Evolutionary conservation across 2,113 vertebrate genomes (phyloP), one percentile per base, ranked within the genome.

Genomic region (Martes martes): DNA sequence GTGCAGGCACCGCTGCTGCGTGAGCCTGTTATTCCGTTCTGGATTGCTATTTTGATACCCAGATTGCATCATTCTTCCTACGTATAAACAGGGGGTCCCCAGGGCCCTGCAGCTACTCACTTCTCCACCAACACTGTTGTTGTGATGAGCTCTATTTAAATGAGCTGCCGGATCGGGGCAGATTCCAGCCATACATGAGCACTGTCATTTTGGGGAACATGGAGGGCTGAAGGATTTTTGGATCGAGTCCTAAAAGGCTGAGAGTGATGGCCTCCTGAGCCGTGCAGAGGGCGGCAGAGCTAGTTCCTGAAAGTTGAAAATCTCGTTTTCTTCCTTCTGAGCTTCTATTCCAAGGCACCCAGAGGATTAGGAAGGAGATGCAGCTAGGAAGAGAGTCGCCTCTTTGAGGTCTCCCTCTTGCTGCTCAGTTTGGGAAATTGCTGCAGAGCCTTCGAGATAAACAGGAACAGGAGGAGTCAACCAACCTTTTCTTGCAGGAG

Each of bases 61-160:
- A 97, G 98, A 98, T 99, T 99, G 99, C 99, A 99, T 99, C 99
- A 99, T 99, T 98, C 98, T 98, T 99, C 97, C 81, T 97, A 97
- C 0, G 94, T 98, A 98, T 98, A 99, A 99, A 99, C 99, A 99
- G 89, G 14, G 97, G 98, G 92, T 99, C 99, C 98, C 99, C 97
- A 97, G 99, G 98, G 99, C 95, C 95, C 95, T 98, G 98, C 98
- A 96, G 97, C 96, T 98, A 97, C 81, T 98, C 98, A 98, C 98
- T 98, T 96, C 98, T 98, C 98, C 95, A 98, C 98, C 98, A 98
- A 97, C 96, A 95, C 97, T 98, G 98, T 98, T 98, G 92, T 98
- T 98, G 98, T 98, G 97, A 98, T 97, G 97, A 98, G 96, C 97
- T 97, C 95, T 94, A 98, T 98, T 99, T 99, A 99, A 98, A 98